Evolutionary conservation across 2,113 vertebrate species (phyloP).

Genomic region (Procavia capensis): DNA sequence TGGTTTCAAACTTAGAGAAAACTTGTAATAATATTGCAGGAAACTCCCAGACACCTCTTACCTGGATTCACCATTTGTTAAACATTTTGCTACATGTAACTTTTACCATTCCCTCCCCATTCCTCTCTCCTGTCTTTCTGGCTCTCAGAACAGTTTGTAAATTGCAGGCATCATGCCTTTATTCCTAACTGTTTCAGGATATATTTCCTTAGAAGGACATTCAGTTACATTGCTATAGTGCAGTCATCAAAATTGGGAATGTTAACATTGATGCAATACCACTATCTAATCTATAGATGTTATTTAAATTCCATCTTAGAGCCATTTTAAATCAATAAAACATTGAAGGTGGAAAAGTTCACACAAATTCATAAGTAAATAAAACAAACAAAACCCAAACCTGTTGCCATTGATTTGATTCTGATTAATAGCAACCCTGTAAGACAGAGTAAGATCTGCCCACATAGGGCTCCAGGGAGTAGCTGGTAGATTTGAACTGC

Average conservation of each 20-base stretch:
- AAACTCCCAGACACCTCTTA: not conserved
- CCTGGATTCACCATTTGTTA: not conserved
- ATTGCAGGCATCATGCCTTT: conserved; percentile 1
- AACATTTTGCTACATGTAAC: not conserved
- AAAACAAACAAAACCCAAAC: too few relatives aligned
- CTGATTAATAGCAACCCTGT: too few relatives aligned
- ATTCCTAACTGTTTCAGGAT: conserved; percentile 12
- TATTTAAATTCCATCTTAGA: not conserved
- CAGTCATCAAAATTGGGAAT: conserved; percentile 19
- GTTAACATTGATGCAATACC: not conserved
- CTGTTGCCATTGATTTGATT: too few relatives aligned
- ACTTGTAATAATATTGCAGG: not conserved
- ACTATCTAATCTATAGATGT: not conserved
- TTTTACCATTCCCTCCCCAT: not conserved
- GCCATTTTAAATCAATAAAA: conserved; percentile 25
- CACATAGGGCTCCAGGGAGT: too few relatives aligned
- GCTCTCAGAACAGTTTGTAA: conserved; percentile 7
- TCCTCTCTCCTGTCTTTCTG: not conserved
- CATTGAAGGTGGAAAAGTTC: not conserved
- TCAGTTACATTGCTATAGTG: not conserved
- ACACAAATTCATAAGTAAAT: not conserved
- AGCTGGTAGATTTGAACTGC: too few relatives aligned
- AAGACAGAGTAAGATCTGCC: too few relatives aligned
- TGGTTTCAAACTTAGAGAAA: conserved; percentile 6
- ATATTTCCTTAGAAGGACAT: not conserved